These are phyloP conservation scores for Molossus molossus DNA, from an alignment of 2,797 vertebrate species.

Conservation along the genomic window DNA sequence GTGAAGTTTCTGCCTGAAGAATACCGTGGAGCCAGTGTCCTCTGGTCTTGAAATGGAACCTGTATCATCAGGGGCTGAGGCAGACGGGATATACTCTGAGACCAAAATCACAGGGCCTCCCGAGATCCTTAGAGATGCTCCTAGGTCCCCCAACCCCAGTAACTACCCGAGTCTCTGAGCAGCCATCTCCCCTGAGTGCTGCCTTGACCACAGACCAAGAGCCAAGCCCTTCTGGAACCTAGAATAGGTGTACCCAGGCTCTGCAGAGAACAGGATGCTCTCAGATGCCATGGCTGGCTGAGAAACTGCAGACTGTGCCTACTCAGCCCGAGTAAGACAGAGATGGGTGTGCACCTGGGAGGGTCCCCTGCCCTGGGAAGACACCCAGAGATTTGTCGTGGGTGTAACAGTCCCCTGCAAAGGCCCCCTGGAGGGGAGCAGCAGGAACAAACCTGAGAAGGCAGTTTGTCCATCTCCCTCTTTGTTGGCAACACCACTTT, in stretches of 20 bases:
- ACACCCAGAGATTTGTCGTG: not conserved
- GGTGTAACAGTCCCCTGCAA: not conserved
- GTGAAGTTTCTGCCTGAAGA: not conserved
- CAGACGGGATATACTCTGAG: not conserved
- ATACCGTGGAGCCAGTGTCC: not conserved
- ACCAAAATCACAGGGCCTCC: not conserved
- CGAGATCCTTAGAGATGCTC: not conserved
- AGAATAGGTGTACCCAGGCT: not conserved
- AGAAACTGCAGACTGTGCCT: not conserved
- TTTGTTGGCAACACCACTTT: not conserved
- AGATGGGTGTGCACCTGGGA: not conserved
- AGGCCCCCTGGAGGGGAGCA: not conserved
- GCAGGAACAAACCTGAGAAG: not conserved
- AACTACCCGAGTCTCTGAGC: too few species aligned
- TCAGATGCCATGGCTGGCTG: not conserved
- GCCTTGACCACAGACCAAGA: not conserved
- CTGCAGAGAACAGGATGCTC: not conserved
- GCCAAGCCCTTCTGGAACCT: not conserved
- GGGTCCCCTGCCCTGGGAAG: not conserved
- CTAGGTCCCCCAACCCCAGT: too few species aligned
- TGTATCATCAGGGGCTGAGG: not conserved
- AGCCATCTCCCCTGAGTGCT: not conserved
- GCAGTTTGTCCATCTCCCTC: not conserved
- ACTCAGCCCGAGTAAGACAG: not conserved
- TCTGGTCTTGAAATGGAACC: not conserved